Evolutionary conservation across 2,797 vertebrate species (phyloP).

Genomic region (Pteropus rufus): DNA sequence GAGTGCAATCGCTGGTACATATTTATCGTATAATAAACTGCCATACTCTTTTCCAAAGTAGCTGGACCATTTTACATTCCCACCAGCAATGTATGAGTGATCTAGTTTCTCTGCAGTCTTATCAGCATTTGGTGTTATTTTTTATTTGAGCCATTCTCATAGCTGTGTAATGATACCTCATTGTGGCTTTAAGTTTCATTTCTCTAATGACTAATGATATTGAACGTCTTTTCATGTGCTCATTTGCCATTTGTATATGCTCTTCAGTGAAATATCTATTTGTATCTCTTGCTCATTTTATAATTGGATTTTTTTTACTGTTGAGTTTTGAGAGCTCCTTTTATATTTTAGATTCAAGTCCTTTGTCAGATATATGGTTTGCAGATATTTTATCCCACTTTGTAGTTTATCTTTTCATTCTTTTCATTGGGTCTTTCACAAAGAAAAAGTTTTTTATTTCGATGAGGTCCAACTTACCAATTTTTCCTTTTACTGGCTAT

Average conservation of each 20-base stretch:
- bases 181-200: neutral
- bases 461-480: neutral
- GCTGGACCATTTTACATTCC: neutral
- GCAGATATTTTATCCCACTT: neutral
- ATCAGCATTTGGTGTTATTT: neutral
- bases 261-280: neutral
- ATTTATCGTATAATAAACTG: constrained; percentile 1
- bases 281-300: neutral
- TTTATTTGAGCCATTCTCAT: neutral
- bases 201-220: neutral
- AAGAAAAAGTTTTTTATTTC: constrained; percentile 14
- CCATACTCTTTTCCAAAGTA: neutral
- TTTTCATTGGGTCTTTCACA: neutral
- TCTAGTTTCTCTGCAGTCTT: neutral
- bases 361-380: neutral
- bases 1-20: neutral
- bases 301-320: neutral
- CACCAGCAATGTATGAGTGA: neutral
- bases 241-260: neutral
- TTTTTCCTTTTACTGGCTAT: neutral
- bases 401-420: constrained; percentile 34
- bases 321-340: neutral
- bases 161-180: neutral
- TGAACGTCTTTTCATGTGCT: neutral
- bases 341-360: neutral